phyloP scores from a whole-genome alignment of 2,888 invertebrate species.

The Arctia plantaginis region DNA sequence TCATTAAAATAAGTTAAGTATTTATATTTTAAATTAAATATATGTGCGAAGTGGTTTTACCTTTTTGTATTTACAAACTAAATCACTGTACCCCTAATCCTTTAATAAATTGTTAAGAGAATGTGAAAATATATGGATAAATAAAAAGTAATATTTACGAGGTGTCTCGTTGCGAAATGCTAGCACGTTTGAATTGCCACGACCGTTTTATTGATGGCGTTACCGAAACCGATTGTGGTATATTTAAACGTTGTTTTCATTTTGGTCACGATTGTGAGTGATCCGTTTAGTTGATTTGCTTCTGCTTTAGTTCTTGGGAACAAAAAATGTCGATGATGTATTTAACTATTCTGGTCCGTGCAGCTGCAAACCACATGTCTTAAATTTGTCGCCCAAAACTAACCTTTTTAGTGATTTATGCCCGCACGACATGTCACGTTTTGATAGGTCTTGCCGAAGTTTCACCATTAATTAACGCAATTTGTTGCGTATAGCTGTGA shows the following conservation, averaged over 20 bases:
- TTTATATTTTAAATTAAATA: neutral
- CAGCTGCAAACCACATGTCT: slow-evolving; percentile 82
- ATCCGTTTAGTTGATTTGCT: slow-evolving; percentile 44
- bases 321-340: slow-evolving; percentile 38
- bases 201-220: slow-evolving; percentile 66
- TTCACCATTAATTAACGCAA: neutral
- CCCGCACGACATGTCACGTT: slow-evolving; percentile 28
- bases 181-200: slow-evolving; percentile 65
- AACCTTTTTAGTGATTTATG: slow-evolving; percentile 80
- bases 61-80: neutral
- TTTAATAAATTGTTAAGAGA: slow-evolving; percentile 15
- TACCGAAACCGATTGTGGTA: slow-evolving; percentile 70
- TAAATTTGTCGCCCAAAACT: slow-evolving; percentile 71
- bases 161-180: slow-evolving; percentile 66
- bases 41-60: neutral
- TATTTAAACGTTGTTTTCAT: slow-evolving; percentile 74
- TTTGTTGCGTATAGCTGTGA: neutral
- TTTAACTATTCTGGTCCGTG: slow-evolving; percentile 55
- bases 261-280: slow-evolving; percentile 73
- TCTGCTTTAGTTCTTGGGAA: slow-evolving; percentile 39
- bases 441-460: slow-evolving; percentile 22
- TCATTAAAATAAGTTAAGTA: neutral
- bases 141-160: slow-evolving; percentile 62
- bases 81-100: neutral
- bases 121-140: slow-evolving; percentile 32